Percentiles rank a stretch among this genome's conserved stretches.
Evolutionary conservation across 2,113 vertebrate species (phyloP).

Genomic region (Antigone vipio): DNA sequence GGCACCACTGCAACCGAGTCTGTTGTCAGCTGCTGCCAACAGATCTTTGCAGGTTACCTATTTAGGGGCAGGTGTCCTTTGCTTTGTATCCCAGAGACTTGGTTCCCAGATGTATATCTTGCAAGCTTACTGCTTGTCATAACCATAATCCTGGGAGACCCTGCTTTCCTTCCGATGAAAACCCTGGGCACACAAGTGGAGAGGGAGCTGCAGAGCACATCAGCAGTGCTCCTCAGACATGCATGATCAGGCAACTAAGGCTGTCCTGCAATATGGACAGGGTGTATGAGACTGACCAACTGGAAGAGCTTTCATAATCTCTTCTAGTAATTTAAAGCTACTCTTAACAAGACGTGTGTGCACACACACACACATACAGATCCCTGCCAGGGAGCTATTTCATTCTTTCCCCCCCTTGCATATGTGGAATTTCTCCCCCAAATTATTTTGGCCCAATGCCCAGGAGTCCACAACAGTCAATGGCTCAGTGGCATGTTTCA

Average conservation of each 20-base stretch:
- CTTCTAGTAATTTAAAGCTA: background rate
- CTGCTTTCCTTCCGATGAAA: background rate
- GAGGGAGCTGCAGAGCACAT: background rate
- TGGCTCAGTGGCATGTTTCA: background rate
- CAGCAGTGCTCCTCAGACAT: background rate
- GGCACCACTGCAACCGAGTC: background rate
- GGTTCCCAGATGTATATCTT: background rate
- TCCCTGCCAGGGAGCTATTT: background rate
- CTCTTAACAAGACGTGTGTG: background rate
- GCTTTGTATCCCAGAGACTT: background rate
- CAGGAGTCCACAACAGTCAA: background rate
- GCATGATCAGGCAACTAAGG: background rate
- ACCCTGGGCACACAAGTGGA: background rate
- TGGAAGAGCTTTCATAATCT: background rate
- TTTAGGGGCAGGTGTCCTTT: background rate
- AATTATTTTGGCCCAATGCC: background rate
- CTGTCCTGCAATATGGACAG: too few species aligned
- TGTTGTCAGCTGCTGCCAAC: background rate
- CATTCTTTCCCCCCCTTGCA: background rate
- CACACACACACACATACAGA: background rate
- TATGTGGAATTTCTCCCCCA: conserved; percentile 11
- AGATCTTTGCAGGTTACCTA: background rate
- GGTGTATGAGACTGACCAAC: background rate
- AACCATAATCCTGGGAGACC: background rate
- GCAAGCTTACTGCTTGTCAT: background rate